Base-by-base conservation (phyloP, 2,113 vertebrate species). In the Tragelaphus buxtoni region DNA sequence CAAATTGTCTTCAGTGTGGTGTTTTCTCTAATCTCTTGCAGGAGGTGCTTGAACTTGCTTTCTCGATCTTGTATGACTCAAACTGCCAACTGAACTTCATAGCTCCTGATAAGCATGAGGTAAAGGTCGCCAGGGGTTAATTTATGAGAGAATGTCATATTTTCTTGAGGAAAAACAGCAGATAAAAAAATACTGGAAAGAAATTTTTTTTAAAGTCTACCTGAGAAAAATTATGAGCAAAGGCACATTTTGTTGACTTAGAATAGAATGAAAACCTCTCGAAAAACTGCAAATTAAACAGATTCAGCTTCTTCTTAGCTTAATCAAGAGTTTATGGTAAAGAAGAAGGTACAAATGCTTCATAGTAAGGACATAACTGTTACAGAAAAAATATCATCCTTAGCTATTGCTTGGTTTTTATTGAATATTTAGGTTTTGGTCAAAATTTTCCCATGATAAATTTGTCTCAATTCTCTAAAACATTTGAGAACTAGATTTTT, bases 101-200 rank as follows among this genome's bases (percentile, higher is more conserved):
- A 24, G 99, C 99, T 98, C 99, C 99, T 91, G 99, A 99, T 98
- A 99, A 99, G 97, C 99, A 99, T n/a, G 99, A 99, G 99, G 99
- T 99, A 98, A 99, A 99, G 61, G 74, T 91, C 55, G 77, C 53
- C 0, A 14, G 91, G 22, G 63, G 60, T 56, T 85, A 20, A 35
- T 55, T 20, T n/a, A 30, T 32, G 35, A 88, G 39, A 51, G 16
- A 74, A 18, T 10, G 10, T n/a, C 47, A 58, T 35, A 6, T 90
- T 69, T 83, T 14, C 61, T 92, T 51, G 18, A 77, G 56, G 56
- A 89, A 85, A 89, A 89, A 32, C 39, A 39, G 45, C 51, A 16
- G 16, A 42, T 81, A 72, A 17, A 47, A 76, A 92, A 91, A 13
- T 45, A 65, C 0, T 61, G 35, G n/a, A n/a, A 60, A 89, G 28